Percentiles rank a stretch among this genome's conserved stretches.
phyloP scores from a whole-genome alignment of 2,797 vertebrate genomes.

The Cyclopterus lumpus region DNA sequence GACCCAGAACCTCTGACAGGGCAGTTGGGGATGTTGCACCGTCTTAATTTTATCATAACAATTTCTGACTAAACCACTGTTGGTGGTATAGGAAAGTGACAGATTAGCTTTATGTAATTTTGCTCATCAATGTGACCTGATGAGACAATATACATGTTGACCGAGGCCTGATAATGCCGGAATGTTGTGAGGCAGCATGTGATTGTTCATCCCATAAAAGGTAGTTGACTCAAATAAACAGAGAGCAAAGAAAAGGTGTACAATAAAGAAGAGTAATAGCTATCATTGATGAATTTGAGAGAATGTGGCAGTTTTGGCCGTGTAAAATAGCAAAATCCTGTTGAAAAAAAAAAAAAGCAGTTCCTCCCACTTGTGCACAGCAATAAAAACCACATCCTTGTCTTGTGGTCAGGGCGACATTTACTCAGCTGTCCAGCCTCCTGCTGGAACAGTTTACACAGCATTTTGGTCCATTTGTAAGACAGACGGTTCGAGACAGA shows the following conservation, averaged over 20 bases:
- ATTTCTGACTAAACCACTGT: background rate
- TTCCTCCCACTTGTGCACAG: constrained; percentile 15
- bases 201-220: constrained; percentile 19
- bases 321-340: background rate
- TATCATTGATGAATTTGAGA: constrained; percentile 4
- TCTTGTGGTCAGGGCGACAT: constrained; percentile 44
- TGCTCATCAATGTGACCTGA: background rate
- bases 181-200: constrained; percentile 44
- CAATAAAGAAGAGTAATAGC: background rate
- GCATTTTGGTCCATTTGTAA: constrained; percentile 3
- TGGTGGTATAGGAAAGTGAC: background rate
- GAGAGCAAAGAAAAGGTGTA: constrained; percentile 17
- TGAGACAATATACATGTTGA: constrained; percentile 11
- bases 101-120: background rate
- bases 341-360: constrained; percentile 13
- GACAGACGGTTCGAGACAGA: background rate
- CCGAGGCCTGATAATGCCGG: background rate
- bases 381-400: constrained; percentile 46
- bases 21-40: background rate
- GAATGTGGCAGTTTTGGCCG: constrained; percentile 8
- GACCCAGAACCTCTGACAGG: background rate
- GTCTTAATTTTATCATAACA: background rate
- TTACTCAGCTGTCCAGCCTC: constrained; percentile 53
- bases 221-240: constrained; percentile 32
- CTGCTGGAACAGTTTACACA: constrained; percentile 22